A percentile compares a stretch with the other conserved stretches of the same genome.
These are phyloP conservation scores for Parazoanthus swiftii DNA, from an alignment of 92 coral and sea anemone species.

Conservation along the genomic window DNA sequence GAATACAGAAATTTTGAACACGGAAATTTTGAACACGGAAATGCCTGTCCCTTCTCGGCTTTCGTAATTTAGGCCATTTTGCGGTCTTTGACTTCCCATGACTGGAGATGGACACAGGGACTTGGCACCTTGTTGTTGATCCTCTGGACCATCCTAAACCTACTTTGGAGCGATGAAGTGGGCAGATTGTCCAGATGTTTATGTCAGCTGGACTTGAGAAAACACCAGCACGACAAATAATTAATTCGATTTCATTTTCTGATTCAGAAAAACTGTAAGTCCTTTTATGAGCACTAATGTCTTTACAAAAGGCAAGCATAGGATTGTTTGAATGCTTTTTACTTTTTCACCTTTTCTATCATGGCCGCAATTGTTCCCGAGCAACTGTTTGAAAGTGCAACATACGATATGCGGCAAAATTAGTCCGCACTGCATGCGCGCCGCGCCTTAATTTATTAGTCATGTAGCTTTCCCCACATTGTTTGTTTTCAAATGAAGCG, in stretches of 20 bases:
- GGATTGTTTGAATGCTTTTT: slow-evolving; percentile 2
- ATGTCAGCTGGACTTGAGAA: slow-evolving; percentile 31
- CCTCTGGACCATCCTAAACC: slow-evolving; percentile 74
- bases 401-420: too few relatives aligned
- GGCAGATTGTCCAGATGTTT: slow-evolving; percentile 11
- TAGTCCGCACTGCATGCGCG: not conserved
- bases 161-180: slow-evolving; percentile 58
- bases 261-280: slow-evolving; percentile 50
- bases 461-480: slow-evolving; percentile 7
- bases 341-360: slow-evolving; percentile 4
- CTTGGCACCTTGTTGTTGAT: slow-evolving; percentile 63
- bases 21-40: too few relatives aligned
- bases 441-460: not conserved
- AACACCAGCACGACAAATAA: slow-evolving; percentile 58
- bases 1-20: too few relatives aligned
- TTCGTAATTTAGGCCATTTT: not conserved
- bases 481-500: not conserved
- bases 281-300: slow-evolving; percentile 47
- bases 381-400: too few relatives aligned
- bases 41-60: too few relatives aligned
- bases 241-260: slow-evolving; percentile 65
- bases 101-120: slow-evolving; percentile 40
- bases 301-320: slow-evolving; percentile 13
- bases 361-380: not conserved
- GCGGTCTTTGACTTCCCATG: not conserved